Conservation (phyloP, 2,113 vertebrate species). For the Chiloscyllium plagiosum region DNA sequence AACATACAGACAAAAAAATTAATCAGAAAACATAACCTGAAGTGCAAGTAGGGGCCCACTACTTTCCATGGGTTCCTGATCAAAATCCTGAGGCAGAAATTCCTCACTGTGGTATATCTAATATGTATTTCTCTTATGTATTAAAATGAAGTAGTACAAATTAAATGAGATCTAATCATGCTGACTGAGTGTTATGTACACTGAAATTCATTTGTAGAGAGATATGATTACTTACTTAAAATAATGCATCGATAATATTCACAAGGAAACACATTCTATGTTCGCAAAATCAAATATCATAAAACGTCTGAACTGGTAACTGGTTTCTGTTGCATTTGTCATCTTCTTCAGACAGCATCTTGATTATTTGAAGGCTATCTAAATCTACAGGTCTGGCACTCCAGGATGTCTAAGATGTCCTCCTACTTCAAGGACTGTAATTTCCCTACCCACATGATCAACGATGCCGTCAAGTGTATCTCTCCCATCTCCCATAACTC, state of each 20-base stretch:
- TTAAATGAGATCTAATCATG: background rate
- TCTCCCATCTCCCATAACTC: no score
- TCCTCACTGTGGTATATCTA: background rate
- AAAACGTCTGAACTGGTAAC: background rate
- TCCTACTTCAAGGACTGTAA: no score
- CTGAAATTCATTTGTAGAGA: background rate
- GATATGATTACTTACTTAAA: background rate
- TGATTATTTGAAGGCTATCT: no score
- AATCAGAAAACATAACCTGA: background rate
- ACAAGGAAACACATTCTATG: background rate
- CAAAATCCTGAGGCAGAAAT: background rate
- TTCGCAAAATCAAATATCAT: background rate
- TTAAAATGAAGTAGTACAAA: background rate
- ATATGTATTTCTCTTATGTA: background rate
- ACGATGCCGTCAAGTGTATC: no score
- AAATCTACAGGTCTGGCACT: no score
- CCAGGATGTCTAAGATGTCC: no score
- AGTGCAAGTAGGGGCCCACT: no score
- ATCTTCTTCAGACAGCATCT: no score
- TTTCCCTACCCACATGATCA: no score
- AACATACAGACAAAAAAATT: background rate
- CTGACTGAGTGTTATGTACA: background rate
- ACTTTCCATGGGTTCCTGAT: background rate
- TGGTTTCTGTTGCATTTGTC: no score
- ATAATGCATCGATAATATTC: background rate